Evolutionary conservation across 2,113 vertebrate genomes (phyloP), one percentile per base, ranked within the genome.

Genomic region (Salminus brasiliensis): DNA sequence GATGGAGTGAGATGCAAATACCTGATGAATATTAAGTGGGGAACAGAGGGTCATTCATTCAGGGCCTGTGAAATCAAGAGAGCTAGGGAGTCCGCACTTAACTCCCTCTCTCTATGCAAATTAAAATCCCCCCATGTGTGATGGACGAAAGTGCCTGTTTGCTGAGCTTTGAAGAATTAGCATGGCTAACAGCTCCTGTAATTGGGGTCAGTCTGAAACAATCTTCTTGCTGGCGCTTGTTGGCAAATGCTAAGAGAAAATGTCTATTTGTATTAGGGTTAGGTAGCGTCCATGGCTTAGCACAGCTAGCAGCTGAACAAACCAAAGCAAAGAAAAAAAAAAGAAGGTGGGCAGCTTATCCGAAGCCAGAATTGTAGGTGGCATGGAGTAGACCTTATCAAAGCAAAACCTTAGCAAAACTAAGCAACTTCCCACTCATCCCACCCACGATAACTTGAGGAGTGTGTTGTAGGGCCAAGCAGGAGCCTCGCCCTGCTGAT

Each of bases 1-100:
- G 78, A 85, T 83, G 81, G 72, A 85, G 78, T 66, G 70, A 45
- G 76, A 83, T 83, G 74, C 84, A 83, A 85, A 78, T 83, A 83
- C 78, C 84, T 83, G 81, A 80, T 83, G 84, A 85, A 85, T 85
- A 83, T 81, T 69, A 83, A 83, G 65, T 39, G 62, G 49, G 75
- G 78, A 83, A 81, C 81, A 85, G 71, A 85, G 83, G 84, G 84
- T 83, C 81, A 75, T 63, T 81, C 75, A 72, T 84, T 78, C 70
- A 49, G 78, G 74, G 59, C 21, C 47, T 75, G 81, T 71, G 78
- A 80, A 78, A 80, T 74, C 74, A 74, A 65, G 69, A 70, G 73
- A 30, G 68, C 68, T 76, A 49, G 41, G 1, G 66, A 81, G 69
- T 68, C 67, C 18, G 52, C 39, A 21, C 74, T 81, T 55, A 72